Conservation (phyloP, 2,113 vertebrate species). For the Misgurnus anguillicaudatus region DNA sequence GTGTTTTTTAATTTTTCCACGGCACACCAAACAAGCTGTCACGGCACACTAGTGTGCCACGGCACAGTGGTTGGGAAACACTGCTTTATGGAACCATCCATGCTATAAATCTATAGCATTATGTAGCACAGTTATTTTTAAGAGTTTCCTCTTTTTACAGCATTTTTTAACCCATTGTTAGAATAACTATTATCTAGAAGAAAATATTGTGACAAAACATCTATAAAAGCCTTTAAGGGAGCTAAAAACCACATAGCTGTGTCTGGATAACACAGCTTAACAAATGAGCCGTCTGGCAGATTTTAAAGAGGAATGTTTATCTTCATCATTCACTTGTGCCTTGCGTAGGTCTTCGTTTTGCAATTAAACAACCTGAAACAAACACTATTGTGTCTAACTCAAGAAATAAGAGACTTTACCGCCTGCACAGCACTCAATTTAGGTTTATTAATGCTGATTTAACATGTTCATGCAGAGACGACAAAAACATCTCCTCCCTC, state of each 20-base stretch:
- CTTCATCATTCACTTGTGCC: background rate
- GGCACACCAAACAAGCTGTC: too few relatives aligned
- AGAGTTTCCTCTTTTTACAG: too few relatives aligned
- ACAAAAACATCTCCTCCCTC: slow-evolving; percentile 24
- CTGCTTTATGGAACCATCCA: too few relatives aligned
- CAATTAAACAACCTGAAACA: slow-evolving; percentile 1
- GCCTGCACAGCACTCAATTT: slow-evolving; percentile 4
- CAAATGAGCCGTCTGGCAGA: background rate
- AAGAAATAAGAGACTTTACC: slow-evolving; percentile 1
- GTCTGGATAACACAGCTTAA: too few relatives aligned
- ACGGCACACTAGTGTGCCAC: too few relatives aligned
- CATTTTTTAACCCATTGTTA: too few relatives aligned
- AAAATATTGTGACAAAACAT: too few relatives aligned
- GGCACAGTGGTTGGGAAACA: too few relatives aligned
- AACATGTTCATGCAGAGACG: slow-evolving; percentile 20
- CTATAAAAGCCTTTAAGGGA: background rate
- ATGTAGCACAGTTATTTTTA: too few relatives aligned
- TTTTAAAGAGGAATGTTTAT: background rate
- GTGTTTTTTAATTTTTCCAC: too few relatives aligned
- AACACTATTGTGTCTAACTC: background rate
- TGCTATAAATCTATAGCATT: too few relatives aligned
- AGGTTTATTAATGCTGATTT: slow-evolving; percentile 34
- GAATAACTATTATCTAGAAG: too few relatives aligned
- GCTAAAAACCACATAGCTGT: background rate
- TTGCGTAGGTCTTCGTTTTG: background rate